phyloP scores from a whole-genome alignment of 2,797 vertebrate species.

The Hippocampus kuda region DNA sequence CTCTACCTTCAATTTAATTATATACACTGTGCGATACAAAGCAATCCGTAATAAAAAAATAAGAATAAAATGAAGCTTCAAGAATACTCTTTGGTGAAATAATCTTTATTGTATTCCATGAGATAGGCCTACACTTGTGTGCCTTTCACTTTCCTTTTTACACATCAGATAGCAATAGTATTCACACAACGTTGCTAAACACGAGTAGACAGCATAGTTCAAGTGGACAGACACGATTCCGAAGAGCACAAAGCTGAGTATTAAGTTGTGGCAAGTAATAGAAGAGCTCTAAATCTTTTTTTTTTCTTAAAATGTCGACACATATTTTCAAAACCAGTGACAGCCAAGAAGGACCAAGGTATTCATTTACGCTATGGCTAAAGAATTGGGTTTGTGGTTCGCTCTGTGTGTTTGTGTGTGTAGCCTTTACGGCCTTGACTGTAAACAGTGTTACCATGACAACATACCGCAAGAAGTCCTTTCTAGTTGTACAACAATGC shows the following conservation, averaged over 20 bases:
- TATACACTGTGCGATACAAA: too few species aligned
- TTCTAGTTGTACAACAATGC: slow-evolving; percentile 33
- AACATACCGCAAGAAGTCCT: slow-evolving; percentile 33
- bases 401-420: slow-evolving; percentile 17
- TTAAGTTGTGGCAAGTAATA: slow-evolving; percentile 70
- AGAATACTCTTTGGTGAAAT: slow-evolving; percentile 72
- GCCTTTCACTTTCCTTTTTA: slow-evolving; percentile 68
- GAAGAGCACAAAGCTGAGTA: slow-evolving; percentile 79
- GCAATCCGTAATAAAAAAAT: background rate
- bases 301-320: slow-evolving; percentile 49
- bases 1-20: too few species aligned
- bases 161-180: slow-evolving; percentile 85
- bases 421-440: slow-evolving; percentile 39
- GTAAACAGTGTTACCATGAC: slow-evolving; percentile 51
- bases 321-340: slow-evolving; percentile 57
- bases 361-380: slow-evolving; percentile 59
- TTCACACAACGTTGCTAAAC: slow-evolving; percentile 87
- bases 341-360: slow-evolving; percentile 45
- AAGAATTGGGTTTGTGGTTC: slow-evolving; percentile 41
- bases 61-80: background rate
- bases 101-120: slow-evolving; percentile 78
- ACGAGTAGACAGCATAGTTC: slow-evolving; percentile 85
- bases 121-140: slow-evolving; percentile 77
- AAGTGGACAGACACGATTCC: slow-evolving; percentile 78
- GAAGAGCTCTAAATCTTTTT: slow-evolving; percentile 61